phyloP scores from a whole-genome alignment of 2,113 vertebrate species.

The Nicator chloris region DNA sequence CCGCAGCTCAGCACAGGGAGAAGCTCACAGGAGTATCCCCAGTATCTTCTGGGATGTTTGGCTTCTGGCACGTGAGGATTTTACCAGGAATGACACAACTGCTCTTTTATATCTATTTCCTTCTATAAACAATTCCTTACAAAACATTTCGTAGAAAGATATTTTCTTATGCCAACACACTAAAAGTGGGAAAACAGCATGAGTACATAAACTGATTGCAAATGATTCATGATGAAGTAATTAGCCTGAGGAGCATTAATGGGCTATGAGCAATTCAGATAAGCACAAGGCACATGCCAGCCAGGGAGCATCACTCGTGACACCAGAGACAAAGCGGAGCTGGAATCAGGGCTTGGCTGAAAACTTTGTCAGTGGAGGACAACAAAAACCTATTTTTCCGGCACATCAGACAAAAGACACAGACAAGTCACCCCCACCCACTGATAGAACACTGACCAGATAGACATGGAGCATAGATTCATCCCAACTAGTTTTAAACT shows the following conservation, averaged over 20 bases:
- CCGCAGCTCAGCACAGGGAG: neutral
- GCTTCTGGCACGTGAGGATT: rapidly evolving
- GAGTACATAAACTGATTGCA: neutral
- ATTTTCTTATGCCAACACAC: neutral
- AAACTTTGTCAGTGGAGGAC: neutral
- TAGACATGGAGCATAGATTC: neutral
- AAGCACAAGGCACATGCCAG: neutral
- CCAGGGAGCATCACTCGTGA: neutral
- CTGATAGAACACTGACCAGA: neutral
- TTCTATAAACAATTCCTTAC: neutral
- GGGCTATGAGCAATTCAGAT: neutral
- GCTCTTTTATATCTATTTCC: neutral
- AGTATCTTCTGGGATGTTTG: neutral
- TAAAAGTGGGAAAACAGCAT: neutral
- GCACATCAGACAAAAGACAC: neutral
- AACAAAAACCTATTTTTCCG: neutral
- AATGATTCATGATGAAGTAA: neutral
- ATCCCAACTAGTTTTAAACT: neutral
- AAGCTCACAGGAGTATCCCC: neutral
- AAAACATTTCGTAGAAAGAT: neutral
- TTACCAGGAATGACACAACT: neutral
- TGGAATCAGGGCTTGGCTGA: neutral
- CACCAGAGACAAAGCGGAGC: neutral
- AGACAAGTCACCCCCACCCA: neutral
- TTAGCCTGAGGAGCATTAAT: neutral